Percentiles rank a stretch among this genome's conserved stretches.
Evolutionary conservation across 2,888 invertebrate genomes (phyloP).

Genomic region (Corbicula japonica): DNA sequence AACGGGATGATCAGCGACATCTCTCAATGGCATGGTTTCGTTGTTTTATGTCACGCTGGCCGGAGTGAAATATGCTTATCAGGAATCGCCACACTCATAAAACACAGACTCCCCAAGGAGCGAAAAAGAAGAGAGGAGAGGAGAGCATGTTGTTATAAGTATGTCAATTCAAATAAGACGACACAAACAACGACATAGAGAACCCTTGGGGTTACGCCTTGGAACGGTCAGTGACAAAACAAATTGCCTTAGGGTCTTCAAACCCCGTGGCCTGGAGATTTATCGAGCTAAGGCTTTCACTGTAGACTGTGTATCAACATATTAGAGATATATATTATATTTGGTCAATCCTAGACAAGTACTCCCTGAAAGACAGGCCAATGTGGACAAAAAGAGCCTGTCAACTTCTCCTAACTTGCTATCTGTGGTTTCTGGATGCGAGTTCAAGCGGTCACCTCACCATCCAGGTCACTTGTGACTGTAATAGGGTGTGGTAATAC

Average conservation of each 20-base stretch:
- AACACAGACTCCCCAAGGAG: no score
- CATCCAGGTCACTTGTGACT: constrained; percentile 20
- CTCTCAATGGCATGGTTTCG: constrained; percentile 56
- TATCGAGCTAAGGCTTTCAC: constrained; percentile 31
- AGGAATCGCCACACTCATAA: no score
- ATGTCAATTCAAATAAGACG: no score
- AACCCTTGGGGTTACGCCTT: no score
- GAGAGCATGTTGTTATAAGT: no score
- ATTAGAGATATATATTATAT: constrained; percentile 55
- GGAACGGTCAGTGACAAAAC: no score
- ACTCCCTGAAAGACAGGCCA: constrained; percentile 52
- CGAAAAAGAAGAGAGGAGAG: no score
- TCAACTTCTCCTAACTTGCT: constrained; percentile 27
- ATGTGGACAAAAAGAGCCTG: constrained; percentile 64
- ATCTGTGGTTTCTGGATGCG: constrained; percentile 1
- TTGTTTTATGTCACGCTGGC: constrained; percentile 58
- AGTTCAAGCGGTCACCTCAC: constrained; percentile 23
- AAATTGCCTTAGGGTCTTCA: constrained; percentile 41
- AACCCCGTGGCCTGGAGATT: constrained; percentile 28
- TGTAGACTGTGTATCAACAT: constrained; percentile 32
- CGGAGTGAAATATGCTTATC: no score
- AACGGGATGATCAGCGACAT: constrained; percentile 34
- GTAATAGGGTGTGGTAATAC: constrained; percentile 58
- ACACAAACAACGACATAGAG: no score
- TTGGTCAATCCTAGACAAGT: constrained; percentile 37